Evolutionary conservation across 2,888 invertebrate species (phyloP), one percentile per base, ranked within the genome.

Genomic region (Drosophila flavopinicola): DNA sequence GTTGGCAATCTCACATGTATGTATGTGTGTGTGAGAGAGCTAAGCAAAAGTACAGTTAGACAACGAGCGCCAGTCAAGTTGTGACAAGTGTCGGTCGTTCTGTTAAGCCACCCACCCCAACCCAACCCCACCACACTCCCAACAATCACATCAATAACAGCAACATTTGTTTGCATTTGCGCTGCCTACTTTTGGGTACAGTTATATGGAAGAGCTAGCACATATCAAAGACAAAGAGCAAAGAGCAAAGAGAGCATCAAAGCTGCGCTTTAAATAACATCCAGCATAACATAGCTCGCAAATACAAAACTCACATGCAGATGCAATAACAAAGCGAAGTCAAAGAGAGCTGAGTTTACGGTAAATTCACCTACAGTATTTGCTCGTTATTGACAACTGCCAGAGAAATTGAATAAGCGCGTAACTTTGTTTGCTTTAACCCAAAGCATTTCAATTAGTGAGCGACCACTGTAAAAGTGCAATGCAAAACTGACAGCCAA

Each of bases 21-120:
- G 35, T 51, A 29, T 32, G 35, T 42, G 25, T 13, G 29, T 39
- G 37, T 33, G 42, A 15, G 53, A 27, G 38, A 54, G 67, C 49
- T 60, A 37, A 39, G 47, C 64, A 65, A 75, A 83, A 82, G 82
- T 83, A 87, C 87, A 82, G 82, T 82, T 66, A 59, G 69, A 64
- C 83, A 59, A 63, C 44, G 56, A 74, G 67, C 65, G 66, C 25
- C 70, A 80, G 83, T 68, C 70, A 84, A 65, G 63, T 49, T 69
- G 54, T 58, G 66, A 78, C 75, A 78, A 60, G 49, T 72, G 56
- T 47, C 27, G 45, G 11, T 13, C 56, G 10, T 30, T 15, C 15
- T 30, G 33, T 45, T 24, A 7, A 15, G 1, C 44, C 49, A 11
- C 6, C 25, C 10, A 2, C n/a, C 32, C 33, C 5, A 2, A 10